phyloP scores from a whole-genome alignment of 2,888 invertebrate genomes.

The Brachyopa scutellaris region DNA sequence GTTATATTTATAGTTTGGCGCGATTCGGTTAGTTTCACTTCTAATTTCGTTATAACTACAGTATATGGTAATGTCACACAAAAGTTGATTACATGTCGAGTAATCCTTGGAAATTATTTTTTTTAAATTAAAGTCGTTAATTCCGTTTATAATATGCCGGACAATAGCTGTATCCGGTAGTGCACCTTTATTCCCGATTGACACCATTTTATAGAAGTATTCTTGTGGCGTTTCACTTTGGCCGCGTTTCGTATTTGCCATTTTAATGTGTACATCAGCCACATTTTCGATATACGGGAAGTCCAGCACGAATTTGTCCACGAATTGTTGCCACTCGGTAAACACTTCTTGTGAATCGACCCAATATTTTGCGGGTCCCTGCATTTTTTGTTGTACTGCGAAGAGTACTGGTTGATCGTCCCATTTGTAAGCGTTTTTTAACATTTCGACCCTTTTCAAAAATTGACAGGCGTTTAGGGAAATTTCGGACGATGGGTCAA shows the following conservation, averaged over 20 bases:
- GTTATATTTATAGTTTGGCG: too few relatives aligned
- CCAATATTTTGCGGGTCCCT: constrained; percentile 45
- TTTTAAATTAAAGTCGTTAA: constrained; percentile 37
- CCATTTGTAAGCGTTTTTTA: constrained; percentile 45
- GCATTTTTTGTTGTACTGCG: constrained; percentile 49
- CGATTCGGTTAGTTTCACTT: too few relatives aligned
- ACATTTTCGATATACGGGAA: constrained; percentile 46
- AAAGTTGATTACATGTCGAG: constrained; percentile 24
- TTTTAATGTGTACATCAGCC: constrained; percentile 45
- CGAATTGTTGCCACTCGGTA: constrained; percentile 38
- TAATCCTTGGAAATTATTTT: constrained; percentile 38
- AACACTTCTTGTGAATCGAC: constrained; percentile 66
- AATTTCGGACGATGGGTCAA: too few relatives aligned
- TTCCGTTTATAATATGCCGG: constrained; percentile 37
- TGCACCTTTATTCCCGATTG: constrained; percentile 29
- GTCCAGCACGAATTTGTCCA: constrained; percentile 9
- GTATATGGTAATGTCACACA: constrained; percentile 29
- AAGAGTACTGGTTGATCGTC: constrained; percentile 49
- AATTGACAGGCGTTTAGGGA: too few relatives aligned
- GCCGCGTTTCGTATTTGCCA: constrained; percentile 35
- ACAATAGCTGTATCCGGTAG: constrained; percentile 26
- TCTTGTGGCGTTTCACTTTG: constrained; percentile 36
- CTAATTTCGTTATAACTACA: constrained; percentile 29
- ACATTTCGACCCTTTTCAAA: constrained; percentile 20
- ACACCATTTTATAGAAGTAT: constrained; percentile 43